These are phyloP conservation scores for Callyntrura guangdongensis DNA, from an alignment of 2,888 invertebrate species.

Conservation along the genomic window DNA sequence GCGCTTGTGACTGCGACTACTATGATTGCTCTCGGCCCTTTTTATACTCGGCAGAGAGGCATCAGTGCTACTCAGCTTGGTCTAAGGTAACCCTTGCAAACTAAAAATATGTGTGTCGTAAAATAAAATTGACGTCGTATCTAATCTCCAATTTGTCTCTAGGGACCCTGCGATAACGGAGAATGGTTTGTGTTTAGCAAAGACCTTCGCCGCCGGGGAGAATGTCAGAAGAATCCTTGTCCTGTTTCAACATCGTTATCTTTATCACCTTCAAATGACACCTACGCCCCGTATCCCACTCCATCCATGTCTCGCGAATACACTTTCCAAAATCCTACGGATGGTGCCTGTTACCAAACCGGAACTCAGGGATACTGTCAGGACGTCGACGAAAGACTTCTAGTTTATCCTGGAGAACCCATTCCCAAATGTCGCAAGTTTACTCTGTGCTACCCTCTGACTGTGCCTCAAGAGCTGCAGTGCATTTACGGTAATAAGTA, in stretches of 20 bases:
- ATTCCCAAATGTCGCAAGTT: slow-evolving; percentile 81
- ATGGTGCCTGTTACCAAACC: slow-evolving; percentile 80
- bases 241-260: slow-evolving; percentile 27
- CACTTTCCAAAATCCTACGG: slow-evolving; percentile 78
- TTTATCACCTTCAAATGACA: neutral
- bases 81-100: slow-evolving; percentile 83
- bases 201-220: slow-evolving; percentile 65
- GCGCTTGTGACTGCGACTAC: slow-evolving; percentile 84
- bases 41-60: slow-evolving; percentile 77
- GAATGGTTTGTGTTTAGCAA: slow-evolving; percentile 82
- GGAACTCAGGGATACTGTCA: slow-evolving; percentile 79
- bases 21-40: slow-evolving; percentile 82
- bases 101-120: slow-evolving; percentile 3
- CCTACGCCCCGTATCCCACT: neutral
- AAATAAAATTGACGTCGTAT: neutral
- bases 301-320: slow-evolving; percentile 38
- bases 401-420: slow-evolving; percentile 80
- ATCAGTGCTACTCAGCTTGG: slow-evolving; percentile 83
- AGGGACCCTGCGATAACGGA: slow-evolving; percentile 82
- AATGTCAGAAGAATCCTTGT: slow-evolving; percentile 78
- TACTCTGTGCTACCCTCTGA: slow-evolving; percentile 80
- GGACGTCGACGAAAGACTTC: slow-evolving; percentile 75
- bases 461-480: slow-evolving; percentile 78
- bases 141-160: slow-evolving; percentile 30
- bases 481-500: slow-evolving; percentile 82